phyloP scores from a whole-genome alignment of 2,113 vertebrate genomes.

The Eurypyga helias region DNA sequence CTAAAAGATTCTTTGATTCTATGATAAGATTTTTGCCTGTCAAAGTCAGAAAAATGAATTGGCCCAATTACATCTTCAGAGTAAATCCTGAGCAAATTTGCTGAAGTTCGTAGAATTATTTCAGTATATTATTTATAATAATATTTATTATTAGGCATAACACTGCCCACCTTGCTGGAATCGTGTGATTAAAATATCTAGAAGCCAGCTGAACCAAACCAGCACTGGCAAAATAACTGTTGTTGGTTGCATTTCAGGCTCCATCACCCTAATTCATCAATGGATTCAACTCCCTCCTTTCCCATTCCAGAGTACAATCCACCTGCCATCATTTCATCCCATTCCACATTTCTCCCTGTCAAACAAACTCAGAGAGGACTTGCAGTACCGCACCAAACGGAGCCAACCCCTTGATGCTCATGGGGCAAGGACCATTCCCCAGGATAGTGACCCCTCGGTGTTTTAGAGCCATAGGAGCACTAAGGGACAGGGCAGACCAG shows the following conservation, averaged over 20 bases:
- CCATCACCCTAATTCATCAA: neutral
- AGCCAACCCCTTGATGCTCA: neutral
- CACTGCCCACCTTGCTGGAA: neutral
- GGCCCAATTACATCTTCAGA: neutral
- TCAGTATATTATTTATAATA: no score
- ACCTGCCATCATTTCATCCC: neutral
- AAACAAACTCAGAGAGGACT: neutral
- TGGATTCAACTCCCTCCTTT: neutral
- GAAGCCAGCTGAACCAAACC: neutral
- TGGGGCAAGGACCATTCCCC: neutral
- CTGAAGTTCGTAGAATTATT: neutral
- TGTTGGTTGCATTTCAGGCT: neutral
- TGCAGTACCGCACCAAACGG: neutral
- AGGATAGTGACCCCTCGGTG: neutral
- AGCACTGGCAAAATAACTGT: neutral
- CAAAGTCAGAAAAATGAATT: neutral
- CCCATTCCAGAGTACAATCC: neutral
- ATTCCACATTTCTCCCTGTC: neutral
- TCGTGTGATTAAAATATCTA: neutral
- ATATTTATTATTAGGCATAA: neutral
- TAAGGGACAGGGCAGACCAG: neutral
- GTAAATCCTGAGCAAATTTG: neutral
- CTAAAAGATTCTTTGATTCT: no score
- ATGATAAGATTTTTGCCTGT: neutral
- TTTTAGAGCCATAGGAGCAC: neutral